Evolutionary conservation across 53 echinoderm and acorn worm species (phyloP).

Genomic region (Pentamera pediparva): DNA sequence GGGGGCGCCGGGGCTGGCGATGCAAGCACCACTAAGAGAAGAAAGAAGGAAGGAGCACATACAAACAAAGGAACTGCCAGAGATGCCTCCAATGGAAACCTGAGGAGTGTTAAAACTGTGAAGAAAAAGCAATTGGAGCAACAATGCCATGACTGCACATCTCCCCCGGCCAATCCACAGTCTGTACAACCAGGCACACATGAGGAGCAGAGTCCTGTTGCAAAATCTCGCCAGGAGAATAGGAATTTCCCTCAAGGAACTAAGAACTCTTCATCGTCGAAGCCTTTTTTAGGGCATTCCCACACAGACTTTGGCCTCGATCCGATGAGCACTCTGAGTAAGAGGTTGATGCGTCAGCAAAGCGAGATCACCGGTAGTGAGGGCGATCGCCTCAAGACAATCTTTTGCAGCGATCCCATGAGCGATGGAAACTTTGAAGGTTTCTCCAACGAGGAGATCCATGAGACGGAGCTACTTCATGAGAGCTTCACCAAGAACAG

Average conservation of each 20-base stretch:
- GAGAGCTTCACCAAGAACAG: slow-evolving; percentile 29
- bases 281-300: slow-evolving; percentile 38
- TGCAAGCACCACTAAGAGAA: neutral
- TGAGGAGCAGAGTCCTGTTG: neutral
- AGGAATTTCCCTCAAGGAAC: slow-evolving; percentile 26
- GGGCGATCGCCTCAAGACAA: slow-evolving; percentile 5
- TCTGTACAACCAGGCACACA: neutral
- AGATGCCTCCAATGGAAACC: neutral
- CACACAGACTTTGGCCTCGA: slow-evolving; percentile 30
- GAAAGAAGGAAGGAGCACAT: neutral
- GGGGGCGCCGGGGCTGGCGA: neutral
- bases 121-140: too few relatives aligned
- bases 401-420: slow-evolving; percentile 10
- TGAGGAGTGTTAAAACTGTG: neutral
- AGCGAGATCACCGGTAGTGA: slow-evolving; percentile 26
- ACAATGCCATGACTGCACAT: neutral
- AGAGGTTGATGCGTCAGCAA: neutral
- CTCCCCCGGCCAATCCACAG: neutral
- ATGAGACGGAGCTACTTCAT: slow-evolving; percentile 43
- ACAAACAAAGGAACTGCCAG: too few relatives aligned
- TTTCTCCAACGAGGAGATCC: slow-evolving; percentile 69
- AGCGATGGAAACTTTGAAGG: slow-evolving; percentile 55
- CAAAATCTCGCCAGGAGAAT: neutral
- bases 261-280: slow-evolving; percentile 13
- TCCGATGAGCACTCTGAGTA: neutral